Evolutionary conservation across 2,888 invertebrate genomes (phyloP), one percentile per base, ranked within the genome.

Genomic region (Diadegma fenestrale): DNA sequence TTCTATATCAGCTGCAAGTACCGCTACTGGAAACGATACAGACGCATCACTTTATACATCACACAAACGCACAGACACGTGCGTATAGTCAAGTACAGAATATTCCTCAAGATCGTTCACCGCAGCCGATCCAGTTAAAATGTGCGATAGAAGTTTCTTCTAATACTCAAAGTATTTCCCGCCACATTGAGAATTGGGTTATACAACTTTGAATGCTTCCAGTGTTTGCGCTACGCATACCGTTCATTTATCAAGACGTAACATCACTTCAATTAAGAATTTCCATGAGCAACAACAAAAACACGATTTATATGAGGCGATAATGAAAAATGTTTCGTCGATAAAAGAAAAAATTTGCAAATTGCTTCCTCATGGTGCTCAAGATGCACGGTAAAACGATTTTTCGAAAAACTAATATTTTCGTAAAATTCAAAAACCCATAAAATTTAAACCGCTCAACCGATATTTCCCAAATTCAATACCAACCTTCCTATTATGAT

Each of bases 81-180:
- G 6, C 33, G n/a, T 19, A 63, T 63, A 82, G 66, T 66, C 48
- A 66, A 81, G 71, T 79, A 83, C 85, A 76, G 82, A 71, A 80
- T 80, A 82, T 66, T 82, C 85, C 72, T 76, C 66, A 66, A 66
- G 85, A 85, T 76, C 85, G 76, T 85, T 85, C 79, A 85, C 85
- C 82, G 79, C 80, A 72, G 72, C 79, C 76, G 85, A 85, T 85
- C 85, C 85, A 85, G 82, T 85, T 85, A 79, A 85, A 85, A 85
- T 71, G 82, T 75, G 76, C 76, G 45, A 54, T 43, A 22, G 48
- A n/a, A 77, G 43, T 66, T 80, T 48, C 80, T 76, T 33, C 66
- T 51, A 63, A 68, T 37, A 72, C 72, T 73, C 68, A 30, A 73
- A 48, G 37, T 63, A 48, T 75, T 66, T 51, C 54, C 63, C 54